Evolutionary conservation across 2,888 invertebrate species (phyloP).

Genomic region (Philaethria dido): DNA sequence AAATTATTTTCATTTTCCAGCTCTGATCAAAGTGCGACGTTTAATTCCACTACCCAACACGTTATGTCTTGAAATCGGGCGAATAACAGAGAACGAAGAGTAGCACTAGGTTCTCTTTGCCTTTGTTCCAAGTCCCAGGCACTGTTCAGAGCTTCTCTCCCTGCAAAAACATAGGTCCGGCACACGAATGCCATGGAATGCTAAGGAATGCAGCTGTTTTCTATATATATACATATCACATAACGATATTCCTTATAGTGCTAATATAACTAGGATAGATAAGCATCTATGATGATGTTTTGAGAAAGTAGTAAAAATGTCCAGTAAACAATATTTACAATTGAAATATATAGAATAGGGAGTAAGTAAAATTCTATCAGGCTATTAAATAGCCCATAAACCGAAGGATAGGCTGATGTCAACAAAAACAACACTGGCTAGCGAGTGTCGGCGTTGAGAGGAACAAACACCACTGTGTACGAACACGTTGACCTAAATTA

Average conservation of each 20-base stretch:
- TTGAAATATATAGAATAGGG: constrained; percentile 15
- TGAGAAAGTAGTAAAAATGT: neutral
- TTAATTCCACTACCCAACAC: too few relatives aligned
- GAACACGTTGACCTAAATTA: constrained; percentile 59
- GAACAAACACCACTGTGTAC: constrained; percentile 39
- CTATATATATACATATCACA: neutral
- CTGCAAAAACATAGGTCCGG: too few relatives aligned
- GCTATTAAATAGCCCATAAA: constrained; percentile 18
- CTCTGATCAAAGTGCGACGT: too few relatives aligned
- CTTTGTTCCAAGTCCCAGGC: too few relatives aligned
- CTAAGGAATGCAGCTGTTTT: too few relatives aligned
- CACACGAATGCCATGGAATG: too few relatives aligned
- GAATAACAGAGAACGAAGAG: too few relatives aligned
- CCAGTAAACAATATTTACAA: constrained; percentile 5
- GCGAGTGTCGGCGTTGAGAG: constrained; percentile 34
- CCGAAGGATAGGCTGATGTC: constrained; percentile 16
- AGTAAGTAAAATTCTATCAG: neutral
- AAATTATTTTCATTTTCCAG: too few relatives aligned
- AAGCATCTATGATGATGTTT: neutral
- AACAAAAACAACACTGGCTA: constrained; percentile 27
- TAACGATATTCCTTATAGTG: neutral
- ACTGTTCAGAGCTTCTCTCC: too few relatives aligned
- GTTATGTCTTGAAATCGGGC: too few relatives aligned
- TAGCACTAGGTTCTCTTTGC: too few relatives aligned
- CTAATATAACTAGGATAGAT: neutral